Evolutionary conservation across 2,113 vertebrate genomes (phyloP).

Genomic region (Clupea harengus): DNA sequence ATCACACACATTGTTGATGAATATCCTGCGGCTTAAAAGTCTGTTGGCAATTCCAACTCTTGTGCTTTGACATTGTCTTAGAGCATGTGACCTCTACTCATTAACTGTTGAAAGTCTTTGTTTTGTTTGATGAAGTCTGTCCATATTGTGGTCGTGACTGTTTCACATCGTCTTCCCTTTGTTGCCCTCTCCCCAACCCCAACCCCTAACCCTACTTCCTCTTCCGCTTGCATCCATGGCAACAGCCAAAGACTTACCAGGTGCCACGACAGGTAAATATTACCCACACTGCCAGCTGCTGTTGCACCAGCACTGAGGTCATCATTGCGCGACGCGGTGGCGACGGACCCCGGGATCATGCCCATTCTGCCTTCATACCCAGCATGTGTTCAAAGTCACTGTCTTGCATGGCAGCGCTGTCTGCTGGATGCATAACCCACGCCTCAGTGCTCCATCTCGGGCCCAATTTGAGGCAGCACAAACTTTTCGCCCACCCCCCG

Average conservation of each 20-base stretch:
- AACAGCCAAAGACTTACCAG: conserved; percentile 78
- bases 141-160: conserved; percentile 60
- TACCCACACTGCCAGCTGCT: conserved; percentile 34
- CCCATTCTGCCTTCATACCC: conserved; percentile 55
- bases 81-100: conserved; percentile 52
- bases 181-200: conserved; percentile 6
- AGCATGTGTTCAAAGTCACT: conserved; percentile 70
- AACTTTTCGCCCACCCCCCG: conserved; percentile 2
- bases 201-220: conserved; percentile 38
- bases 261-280: conserved; percentile 77
- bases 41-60: conserved; percentile 11
- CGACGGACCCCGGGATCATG: conserved; percentile 53
- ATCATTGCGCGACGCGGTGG: conserved; percentile 58
- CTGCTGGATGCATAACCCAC: conserved; percentile 20
- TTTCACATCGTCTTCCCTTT: conserved; percentile 65
- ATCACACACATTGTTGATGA: not conserved
- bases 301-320: conserved; percentile 42
- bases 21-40: not conserved
- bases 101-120: conserved; percentile 39
- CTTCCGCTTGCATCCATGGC: conserved; percentile 75
- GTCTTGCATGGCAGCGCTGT: conserved; percentile 54
- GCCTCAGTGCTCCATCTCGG: conserved; percentile 3
- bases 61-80: conserved; percentile 28
- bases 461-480: conserved; percentile 8
- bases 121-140: conserved; percentile 46